phyloP scores from a whole-genome alignment of 64 coral and sea anemone species.

The Montipora sp. region DNA sequence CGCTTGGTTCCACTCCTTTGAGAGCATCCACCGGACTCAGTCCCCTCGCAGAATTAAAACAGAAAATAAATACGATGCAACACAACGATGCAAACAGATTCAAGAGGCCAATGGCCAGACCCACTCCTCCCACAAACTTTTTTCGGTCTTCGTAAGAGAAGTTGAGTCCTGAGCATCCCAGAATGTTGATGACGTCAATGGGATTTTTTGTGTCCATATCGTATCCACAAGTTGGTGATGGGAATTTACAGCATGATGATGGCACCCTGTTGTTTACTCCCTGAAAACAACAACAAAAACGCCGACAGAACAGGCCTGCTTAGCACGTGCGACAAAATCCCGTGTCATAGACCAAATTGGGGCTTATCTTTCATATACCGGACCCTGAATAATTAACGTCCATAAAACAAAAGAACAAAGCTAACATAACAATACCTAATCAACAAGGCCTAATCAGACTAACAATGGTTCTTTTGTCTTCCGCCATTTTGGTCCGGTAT shows the following conservation, averaged over 20 bases:
- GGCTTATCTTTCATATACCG: too few species aligned
- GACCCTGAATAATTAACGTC: too few species aligned
- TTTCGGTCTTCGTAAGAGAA: conserved; percentile 79
- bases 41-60: conserved; percentile 86
- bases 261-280: conserved; percentile 85
- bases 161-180: conserved; percentile 83
- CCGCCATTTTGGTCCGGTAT: too few species aligned
- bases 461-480: too few species aligned
- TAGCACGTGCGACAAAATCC: too few species aligned
- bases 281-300: conserved; percentile 16
- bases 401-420: too few species aligned
- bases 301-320: too few species aligned
- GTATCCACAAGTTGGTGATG: conserved; percentile 63
- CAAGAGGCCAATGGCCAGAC: conserved; percentile 80
- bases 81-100: conserved; percentile 73
- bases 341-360: too few species aligned
- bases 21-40: conserved; percentile 80
- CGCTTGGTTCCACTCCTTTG: conserved; percentile 74
- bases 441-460: too few species aligned
- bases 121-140: conserved; percentile 86
- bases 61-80: conserved; percentile 81
- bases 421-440: too few species aligned
- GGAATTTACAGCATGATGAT: conserved; percentile 86
- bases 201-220: conserved; percentile 95
- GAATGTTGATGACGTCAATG: conserved; percentile 90